Percentiles rank a stretch among this genome's conserved stretches.
phyloP scores from a whole-genome alignment of 1,140 invertebrate genomes.

The Diachasmimorpha longicaudata region DNA sequence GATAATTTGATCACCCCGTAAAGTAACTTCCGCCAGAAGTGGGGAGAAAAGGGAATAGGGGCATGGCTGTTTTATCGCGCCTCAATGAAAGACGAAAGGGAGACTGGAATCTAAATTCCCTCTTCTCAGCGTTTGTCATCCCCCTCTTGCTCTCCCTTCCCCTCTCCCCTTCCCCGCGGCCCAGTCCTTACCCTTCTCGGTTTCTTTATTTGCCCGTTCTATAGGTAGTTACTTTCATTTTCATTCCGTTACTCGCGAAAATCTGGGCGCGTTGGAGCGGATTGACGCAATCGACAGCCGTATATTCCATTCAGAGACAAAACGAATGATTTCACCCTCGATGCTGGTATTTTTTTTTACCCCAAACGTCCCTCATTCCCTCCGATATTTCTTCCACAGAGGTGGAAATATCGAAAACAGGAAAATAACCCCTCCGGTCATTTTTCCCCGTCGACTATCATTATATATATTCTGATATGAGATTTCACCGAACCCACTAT shows the following conservation, averaged over 20 bases:
- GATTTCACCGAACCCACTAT: conserved; percentile 9
- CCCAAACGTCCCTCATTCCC: not conserved
- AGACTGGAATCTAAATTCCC: conserved; percentile 1
- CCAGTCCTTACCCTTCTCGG: too few species aligned
- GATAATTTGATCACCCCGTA: conserved; percentile 4
- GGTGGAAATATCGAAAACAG: not conserved
- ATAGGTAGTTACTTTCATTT: not conserved
- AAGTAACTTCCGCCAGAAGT: not conserved
- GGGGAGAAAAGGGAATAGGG: not conserved
- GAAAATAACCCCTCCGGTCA: not conserved
- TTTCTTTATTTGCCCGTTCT: not conserved
- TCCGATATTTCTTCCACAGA: not conserved
- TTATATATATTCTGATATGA: conserved; percentile 17
- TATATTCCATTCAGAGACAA: not conserved
- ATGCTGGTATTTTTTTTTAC: not conserved
- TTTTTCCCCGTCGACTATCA: not conserved
- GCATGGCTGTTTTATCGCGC: not conserved
- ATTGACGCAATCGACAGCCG: not conserved
- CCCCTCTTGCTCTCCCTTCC: too few species aligned
- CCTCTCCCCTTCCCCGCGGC: too few species aligned
- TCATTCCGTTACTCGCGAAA: not conserved
- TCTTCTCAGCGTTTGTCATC: not conserved
- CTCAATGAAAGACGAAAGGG: not conserved
- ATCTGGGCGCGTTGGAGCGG: not conserved
- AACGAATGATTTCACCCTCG: not conserved